Conservation (phyloP, 2,888 invertebrate genomes). For the Mimachlamys varia region DNA sequence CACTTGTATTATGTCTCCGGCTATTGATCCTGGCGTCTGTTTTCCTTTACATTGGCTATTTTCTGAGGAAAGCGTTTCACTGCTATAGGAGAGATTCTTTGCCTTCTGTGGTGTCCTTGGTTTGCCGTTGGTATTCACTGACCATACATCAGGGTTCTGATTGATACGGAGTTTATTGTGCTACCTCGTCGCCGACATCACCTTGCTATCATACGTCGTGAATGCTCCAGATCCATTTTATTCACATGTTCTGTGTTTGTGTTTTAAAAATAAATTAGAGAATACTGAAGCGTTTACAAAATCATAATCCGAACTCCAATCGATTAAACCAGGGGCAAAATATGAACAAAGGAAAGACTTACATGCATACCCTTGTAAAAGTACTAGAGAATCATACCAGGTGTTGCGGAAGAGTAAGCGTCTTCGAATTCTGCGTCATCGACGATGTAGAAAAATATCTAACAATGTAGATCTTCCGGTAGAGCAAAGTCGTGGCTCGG, state of each 20-base stretch:
- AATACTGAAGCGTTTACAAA: too few species aligned
- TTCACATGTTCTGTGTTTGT: not conserved
- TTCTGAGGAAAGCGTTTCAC: not conserved
- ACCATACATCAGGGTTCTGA: not conserved
- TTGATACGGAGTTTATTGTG: not conserved
- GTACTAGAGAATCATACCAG: too few species aligned
- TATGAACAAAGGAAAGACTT: too few species aligned
- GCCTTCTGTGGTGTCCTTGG: not conserved
- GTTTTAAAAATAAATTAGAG: too few species aligned
- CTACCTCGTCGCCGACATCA: not conserved
- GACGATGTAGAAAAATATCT: too few species aligned
- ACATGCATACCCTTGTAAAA: too few species aligned
- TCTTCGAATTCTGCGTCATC: too few species aligned
- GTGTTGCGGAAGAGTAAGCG: too few species aligned
- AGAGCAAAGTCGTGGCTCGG: not conserved
- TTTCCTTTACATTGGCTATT: not conserved
- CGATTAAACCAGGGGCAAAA: too few species aligned
- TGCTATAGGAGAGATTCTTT: not conserved
- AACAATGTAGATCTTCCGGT: too few species aligned
- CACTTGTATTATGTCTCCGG: not conserved
- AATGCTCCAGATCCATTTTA: not conserved
- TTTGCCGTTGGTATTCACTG: not conserved
- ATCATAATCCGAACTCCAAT: too few species aligned
- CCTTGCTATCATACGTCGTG: not conserved
- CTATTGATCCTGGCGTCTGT: not conserved